Percentiles rank a stretch among this genome's conserved stretches.
Evolutionary conservation across 2,113 vertebrate species (phyloP).

Genomic region (Trichomycterus rosablanca): DNA sequence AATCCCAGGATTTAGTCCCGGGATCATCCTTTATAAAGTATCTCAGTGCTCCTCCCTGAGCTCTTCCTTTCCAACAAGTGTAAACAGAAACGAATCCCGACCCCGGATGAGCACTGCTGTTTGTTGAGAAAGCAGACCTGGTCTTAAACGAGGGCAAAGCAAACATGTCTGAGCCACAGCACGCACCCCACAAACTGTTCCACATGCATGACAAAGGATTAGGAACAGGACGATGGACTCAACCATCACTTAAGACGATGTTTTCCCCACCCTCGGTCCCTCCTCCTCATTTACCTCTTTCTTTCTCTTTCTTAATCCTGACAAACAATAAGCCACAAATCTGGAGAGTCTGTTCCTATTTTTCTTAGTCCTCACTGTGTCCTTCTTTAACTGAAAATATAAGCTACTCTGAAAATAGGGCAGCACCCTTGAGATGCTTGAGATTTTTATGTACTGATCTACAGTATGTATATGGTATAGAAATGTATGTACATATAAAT

Average conservation of each 20-base stretch:
- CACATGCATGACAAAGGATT: constrained; percentile 61
- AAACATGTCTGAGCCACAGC: constrained; percentile 40
- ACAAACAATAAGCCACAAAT: constrained; percentile 44
- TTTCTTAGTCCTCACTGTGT: constrained; percentile 18
- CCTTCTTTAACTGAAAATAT: no score
- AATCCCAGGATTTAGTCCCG: no score
- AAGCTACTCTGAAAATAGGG: constrained; percentile 42
- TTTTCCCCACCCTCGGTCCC: constrained; percentile 40
- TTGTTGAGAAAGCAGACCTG: constrained; percentile 38
- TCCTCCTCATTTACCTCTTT: constrained; percentile 28
- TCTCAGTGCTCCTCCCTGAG: no score
- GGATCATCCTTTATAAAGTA: no score
- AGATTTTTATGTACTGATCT: no score
- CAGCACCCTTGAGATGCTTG: constrained; percentile 9
- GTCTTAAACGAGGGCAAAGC: constrained; percentile 27
- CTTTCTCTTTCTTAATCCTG: constrained; percentile 48
- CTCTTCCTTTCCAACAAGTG: no score
- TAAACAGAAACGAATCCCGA: constrained; percentile 51
- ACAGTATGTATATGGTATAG: no score
- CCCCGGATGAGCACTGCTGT: constrained; percentile 11
- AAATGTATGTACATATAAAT: no score
- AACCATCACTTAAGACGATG: constrained; percentile 47
- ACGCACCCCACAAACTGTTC: constrained; percentile 39
- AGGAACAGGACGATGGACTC: constrained; percentile 41
- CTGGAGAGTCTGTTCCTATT: constrained; percentile 34